Conservation (phyloP, 1,140 invertebrate genomes). For the Lanistes nyassanus region DNA sequence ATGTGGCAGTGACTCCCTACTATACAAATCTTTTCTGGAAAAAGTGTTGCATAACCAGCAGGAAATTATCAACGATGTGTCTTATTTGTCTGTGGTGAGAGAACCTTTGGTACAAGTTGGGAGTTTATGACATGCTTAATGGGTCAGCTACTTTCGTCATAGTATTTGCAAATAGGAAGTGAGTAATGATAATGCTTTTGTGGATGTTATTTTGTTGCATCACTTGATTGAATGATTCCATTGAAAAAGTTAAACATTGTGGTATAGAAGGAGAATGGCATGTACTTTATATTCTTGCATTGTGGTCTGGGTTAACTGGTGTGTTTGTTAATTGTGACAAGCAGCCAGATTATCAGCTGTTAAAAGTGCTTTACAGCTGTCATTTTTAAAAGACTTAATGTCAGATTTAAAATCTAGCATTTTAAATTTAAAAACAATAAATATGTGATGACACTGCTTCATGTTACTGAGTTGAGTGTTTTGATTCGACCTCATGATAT, state of each 20-base stretch:
- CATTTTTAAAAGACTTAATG: background rate
- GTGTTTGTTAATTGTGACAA: too few relatives aligned
- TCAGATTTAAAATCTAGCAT: too few relatives aligned
- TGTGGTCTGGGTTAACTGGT: too few relatives aligned
- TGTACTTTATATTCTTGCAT: too few relatives aligned
- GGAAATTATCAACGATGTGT: constrained; percentile 28
- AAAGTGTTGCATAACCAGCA: constrained; percentile 19
- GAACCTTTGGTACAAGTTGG: background rate
- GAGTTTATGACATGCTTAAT: background rate
- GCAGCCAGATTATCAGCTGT: background rate
- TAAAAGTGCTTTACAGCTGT: background rate
- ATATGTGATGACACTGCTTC: too few relatives aligned
- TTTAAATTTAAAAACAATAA: too few relatives aligned
- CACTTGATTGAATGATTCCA: background rate
- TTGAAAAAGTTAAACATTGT: too few relatives aligned
- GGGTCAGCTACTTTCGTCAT: too few relatives aligned
- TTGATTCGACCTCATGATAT: background rate
- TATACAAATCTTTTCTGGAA: constrained; percentile 21
- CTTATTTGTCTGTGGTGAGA: constrained; percentile 28
- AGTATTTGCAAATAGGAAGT: background rate
- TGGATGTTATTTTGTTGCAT: background rate
- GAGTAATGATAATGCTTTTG: background rate
- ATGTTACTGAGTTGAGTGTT: too few relatives aligned
- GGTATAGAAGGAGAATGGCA: too few relatives aligned
- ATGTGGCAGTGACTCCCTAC: background rate